phyloP scores from a whole-genome alignment of 2,797 vertebrate genomes.

The Anguilla obscura region DNA sequence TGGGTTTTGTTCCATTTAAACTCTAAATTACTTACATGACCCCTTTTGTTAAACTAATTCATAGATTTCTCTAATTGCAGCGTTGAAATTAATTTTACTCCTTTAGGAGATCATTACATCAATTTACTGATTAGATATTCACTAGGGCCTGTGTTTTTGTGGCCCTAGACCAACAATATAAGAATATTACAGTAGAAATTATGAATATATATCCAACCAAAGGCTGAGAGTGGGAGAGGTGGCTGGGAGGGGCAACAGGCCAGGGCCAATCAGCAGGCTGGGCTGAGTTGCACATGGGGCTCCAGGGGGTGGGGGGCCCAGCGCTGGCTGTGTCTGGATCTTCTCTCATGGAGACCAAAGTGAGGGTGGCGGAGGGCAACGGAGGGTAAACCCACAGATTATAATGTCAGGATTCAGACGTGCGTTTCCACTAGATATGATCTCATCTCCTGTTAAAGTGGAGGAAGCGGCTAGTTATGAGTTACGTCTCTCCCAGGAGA shows the following conservation, averaged over 20 bases:
- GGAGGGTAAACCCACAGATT: neutral
- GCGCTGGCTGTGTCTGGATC: neutral
- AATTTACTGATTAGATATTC: conserved; percentile 35
- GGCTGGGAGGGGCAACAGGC: neutral
- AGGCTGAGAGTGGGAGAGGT: neutral
- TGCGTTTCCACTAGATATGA: neutral
- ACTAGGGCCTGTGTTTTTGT: conserved; percentile 23
- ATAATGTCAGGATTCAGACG: neutral
- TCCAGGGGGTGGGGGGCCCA: neutral
- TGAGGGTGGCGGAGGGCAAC: neutral
- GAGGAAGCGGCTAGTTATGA: neutral
- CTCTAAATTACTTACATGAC: conserved; percentile 50
- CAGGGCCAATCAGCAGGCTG: conserved; percentile 4
- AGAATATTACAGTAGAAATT: neutral
- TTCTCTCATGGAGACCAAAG: neutral
- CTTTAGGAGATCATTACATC: conserved; percentile 38
- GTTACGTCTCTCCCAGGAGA: neutral
- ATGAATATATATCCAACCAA: conserved; percentile 11
- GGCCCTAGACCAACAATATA: neutral
- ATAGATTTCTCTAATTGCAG: conserved; percentile 51
- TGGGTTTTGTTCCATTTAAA: conserved; percentile 43
- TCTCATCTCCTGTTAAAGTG: conserved; percentile 10
- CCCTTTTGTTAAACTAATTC: conserved; percentile 44
- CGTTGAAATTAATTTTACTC: conserved; percentile 29
- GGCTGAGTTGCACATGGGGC: neutral